Evolutionary conservation across 2,888 invertebrate genomes (phyloP).

Genomic region (Mellilla xanthometata): DNA sequence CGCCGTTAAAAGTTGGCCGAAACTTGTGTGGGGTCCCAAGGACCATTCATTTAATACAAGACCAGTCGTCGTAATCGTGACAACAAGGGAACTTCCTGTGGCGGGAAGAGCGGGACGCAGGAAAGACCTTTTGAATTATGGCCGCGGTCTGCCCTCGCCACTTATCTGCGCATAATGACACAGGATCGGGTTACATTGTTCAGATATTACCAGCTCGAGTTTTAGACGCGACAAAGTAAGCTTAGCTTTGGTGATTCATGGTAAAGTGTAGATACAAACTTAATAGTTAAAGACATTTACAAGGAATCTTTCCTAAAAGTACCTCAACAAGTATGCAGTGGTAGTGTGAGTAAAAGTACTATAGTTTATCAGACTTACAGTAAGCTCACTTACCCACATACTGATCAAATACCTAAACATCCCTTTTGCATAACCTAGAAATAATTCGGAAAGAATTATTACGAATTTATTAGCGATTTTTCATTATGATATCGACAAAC

Average conservation of each 20-base stretch:
- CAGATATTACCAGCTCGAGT: constrained; percentile 33
- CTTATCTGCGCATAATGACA: constrained; percentile 63
- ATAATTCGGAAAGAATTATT: no score
- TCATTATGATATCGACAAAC: no score
- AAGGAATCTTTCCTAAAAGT: no score
- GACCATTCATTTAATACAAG: constrained; percentile 37
- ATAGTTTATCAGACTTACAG: no score
- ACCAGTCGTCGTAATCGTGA: constrained; percentile 33
- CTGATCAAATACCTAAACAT: no score
- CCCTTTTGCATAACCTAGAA: no score
- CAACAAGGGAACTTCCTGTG: constrained; percentile 40
- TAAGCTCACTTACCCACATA: no score
- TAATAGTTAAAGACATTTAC: no score
- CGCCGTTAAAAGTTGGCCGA: constrained; percentile 1
- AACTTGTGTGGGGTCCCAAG: constrained; percentile 11
- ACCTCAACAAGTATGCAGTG: no score
- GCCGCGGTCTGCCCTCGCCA: constrained; percentile 51
- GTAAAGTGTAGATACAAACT: no score
- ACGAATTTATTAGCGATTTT: no score
- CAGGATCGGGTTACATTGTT: constrained; percentile 57
- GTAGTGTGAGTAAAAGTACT: no score
- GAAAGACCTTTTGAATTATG: constrained; percentile 54
- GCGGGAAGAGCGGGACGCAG: constrained; percentile 28
- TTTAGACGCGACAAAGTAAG: background rate
- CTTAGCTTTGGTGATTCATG: constrained; percentile 6